phyloP scores from a whole-genome alignment of 2,888 invertebrate species.

The Pasiphila rectangulata region DNA sequence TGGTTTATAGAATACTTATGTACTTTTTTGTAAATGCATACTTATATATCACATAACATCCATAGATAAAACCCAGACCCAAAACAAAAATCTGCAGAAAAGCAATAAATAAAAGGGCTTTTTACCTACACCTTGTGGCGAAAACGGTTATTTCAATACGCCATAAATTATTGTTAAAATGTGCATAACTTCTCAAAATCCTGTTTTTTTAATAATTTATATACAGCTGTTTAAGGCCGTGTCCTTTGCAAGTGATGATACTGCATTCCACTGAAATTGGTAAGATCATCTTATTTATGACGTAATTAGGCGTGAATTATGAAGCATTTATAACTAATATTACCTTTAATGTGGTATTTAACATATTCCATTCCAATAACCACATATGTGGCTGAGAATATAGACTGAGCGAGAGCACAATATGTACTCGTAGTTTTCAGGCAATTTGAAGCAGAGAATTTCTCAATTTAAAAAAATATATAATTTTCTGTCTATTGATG shows the following conservation, averaged over 20 bases:
- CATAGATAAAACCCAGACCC: too few relatives aligned
- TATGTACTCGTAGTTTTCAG: too few relatives aligned
- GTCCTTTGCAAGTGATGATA: conserved; percentile 22
- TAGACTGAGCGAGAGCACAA: too few relatives aligned
- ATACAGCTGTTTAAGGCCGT: conserved; percentile 1
- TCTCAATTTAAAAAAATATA: too few relatives aligned
- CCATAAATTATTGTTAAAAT: conserved; percentile 12
- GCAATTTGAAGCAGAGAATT: too few relatives aligned
- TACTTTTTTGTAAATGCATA: too few relatives aligned
- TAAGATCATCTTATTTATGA: conserved; percentile 13
- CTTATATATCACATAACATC: too few relatives aligned
- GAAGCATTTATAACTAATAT: conserved; percentile 4
- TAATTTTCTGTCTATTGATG: too few relatives aligned
- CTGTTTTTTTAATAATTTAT: conserved; percentile 8
- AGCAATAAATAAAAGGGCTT: too few relatives aligned
- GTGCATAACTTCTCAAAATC: conserved; percentile 13
- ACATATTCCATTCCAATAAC: neutral
- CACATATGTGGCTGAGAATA: too few relatives aligned
- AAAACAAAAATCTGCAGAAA: too few relatives aligned
- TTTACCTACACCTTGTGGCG: neutral
- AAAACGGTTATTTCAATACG: neutral
- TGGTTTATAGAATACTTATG: too few relatives aligned
- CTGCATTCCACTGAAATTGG: conserved; percentile 13
- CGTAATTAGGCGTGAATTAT: conserved; percentile 10
- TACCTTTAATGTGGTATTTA: neutral